These are phyloP conservation scores for Astatotilapia flaviijosephi DNA, from an alignment of 2,113 vertebrate genomes.

Conservation along the genomic window DNA sequence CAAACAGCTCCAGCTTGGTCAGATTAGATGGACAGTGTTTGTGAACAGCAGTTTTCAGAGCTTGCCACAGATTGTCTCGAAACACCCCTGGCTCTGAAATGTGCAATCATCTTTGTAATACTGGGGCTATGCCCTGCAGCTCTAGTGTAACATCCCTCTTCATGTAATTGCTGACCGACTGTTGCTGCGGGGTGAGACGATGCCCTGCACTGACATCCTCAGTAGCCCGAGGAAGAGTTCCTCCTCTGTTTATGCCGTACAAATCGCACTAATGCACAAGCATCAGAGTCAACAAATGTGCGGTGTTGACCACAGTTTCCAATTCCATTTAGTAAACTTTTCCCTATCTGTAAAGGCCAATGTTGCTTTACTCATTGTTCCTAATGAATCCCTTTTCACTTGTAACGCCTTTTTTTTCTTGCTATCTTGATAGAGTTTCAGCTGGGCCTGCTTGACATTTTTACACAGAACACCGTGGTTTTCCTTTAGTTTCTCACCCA, in stretches of 20 bases:
- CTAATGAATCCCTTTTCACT: not conserved
- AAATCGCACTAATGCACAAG: not conserved
- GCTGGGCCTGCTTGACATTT: not conserved
- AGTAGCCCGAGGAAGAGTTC: not conserved
- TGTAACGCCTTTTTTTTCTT: not conserved
- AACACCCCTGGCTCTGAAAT: not conserved
- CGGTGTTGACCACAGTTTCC: not conserved
- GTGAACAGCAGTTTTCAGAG: not conserved
- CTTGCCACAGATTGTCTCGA: not conserved
- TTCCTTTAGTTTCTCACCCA: not conserved
- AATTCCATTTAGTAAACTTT: not conserved
- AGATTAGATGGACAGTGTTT: fast-evolving
- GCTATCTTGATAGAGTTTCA: not conserved
- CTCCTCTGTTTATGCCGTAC: not conserved
- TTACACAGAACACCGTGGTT: not conserved
- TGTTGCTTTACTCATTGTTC: not conserved
- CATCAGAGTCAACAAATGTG: not conserved
- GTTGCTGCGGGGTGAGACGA: not conserved
- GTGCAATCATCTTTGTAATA: not conserved
- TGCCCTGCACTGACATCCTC: not conserved
- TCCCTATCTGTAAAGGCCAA: fast-evolving
- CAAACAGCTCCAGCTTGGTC: not conserved
- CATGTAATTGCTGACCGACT: not conserved
- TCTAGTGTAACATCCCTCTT: not conserved
- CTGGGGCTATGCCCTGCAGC: not conserved